Conservation (phyloP, 1,140 invertebrate genomes). For the Megalonaias nervosa region DNA sequence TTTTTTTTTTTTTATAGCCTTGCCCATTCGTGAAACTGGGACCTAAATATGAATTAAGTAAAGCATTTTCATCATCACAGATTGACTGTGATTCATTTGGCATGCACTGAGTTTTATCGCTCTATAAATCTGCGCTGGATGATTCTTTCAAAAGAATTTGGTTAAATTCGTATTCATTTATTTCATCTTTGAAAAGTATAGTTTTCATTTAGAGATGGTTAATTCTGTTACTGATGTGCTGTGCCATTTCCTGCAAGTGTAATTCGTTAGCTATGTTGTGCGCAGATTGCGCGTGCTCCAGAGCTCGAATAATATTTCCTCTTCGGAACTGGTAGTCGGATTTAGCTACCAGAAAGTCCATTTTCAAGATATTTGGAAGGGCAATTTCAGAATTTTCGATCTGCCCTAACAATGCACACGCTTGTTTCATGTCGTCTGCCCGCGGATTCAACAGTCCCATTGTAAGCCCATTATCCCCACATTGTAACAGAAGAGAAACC, state of each 20-base stretch:
- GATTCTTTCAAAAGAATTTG: too few relatives aligned
- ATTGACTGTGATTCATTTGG: too few relatives aligned
- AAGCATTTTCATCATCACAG: too few relatives aligned
- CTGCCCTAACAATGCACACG: not conserved
- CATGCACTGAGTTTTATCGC: too few relatives aligned
- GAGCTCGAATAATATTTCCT: not conserved
- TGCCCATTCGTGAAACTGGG: too few relatives aligned
- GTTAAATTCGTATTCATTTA: too few relatives aligned
- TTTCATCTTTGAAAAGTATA: not conserved
- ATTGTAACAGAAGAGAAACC: not conserved
- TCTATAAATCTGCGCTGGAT: too few relatives aligned
- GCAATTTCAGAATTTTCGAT: not conserved
- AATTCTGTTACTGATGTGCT: not conserved
- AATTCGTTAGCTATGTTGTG: not conserved
- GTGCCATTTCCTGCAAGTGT: not conserved
- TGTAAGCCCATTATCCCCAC: not conserved
- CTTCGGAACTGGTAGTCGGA: not conserved
- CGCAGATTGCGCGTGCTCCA: slow-evolving; percentile 2
- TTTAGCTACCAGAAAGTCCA: not conserved
- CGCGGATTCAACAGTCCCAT: not conserved
- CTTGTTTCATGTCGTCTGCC: not conserved
- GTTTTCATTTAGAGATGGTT: not conserved
- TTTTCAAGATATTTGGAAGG: not conserved
- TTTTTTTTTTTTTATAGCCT: too few relatives aligned
- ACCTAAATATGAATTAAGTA: too few relatives aligned